Base-by-base conservation (phyloP, 2,797 vertebrate species). In the Cuculus canorus region DNA sequence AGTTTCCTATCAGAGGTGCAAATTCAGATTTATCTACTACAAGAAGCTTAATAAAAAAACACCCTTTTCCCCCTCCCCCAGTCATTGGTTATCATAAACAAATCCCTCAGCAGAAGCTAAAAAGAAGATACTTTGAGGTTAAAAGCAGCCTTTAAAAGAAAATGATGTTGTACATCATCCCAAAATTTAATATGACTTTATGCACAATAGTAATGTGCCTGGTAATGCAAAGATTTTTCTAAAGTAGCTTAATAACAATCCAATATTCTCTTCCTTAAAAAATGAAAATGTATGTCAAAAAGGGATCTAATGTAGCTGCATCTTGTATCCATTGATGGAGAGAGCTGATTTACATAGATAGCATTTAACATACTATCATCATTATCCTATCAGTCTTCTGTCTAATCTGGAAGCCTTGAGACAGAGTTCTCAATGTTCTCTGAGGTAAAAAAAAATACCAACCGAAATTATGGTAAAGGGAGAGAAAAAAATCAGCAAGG, bases 331-430 rank as follows among this genome's bases (percentile, higher is more conserved):
- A 98, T 97, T 98, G 98, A 98, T 97, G 97, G 98, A 97, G 92
- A 96, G 98, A 97, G 86, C 97, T 98, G 97, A 98, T 98, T 98
- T 98, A 98, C 98, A 98, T 98, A 98, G 98, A 98, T 97, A 97
- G 97, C 97, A 98, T 98, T 98, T 98, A 98, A 98, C 97, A 98
- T 97, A 95, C 98, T 98, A 98, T 98, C 98, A 98, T 98, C 98
- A 98, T 98, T 98, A 98, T 98, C 98, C 97, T 98, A 98, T 98
- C 98, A 98, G 98, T 98, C 98, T 98, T 97, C 98, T 98, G 98
- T 98, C 98, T 98, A 97, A 98, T 79, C 71, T 96, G 93, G 93
- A 97, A 97, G 97, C 93, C 96, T 98, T 95, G 96, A 98, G 97
- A 98, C 96, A 97, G 96, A 96, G 93, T 96, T 86, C 96, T 98